Base-by-base conservation (phyloP, 2,888 invertebrate genomes). In the Bombyx huttoni region DNA sequence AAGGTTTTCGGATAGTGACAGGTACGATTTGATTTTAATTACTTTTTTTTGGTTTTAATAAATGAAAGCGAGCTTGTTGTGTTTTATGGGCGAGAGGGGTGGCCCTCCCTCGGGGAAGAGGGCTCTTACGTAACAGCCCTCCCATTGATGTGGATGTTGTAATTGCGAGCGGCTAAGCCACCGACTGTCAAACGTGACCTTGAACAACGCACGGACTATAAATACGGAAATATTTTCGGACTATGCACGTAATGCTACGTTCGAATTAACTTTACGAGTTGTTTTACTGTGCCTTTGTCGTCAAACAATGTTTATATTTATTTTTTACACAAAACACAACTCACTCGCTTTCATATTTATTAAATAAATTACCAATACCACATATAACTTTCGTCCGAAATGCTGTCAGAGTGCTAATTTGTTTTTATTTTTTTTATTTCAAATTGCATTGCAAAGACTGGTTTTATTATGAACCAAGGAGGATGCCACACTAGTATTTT, bases 181-280 rank as follows among this genome's bases (percentile, higher is more conserved):
- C 65, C 64, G 81, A 78, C 83, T 83, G 79, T 82, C 84, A 81
- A 75, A 67, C 60, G 52, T 72, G 85, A 83, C 87, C 85, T 87
- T 86, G 87, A 82, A 78, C 68, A 70, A 70, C 69, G 74, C 70
- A 73, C 75, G 69, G 69, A 79, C 81, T 84, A 81, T 78, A 79
- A 80, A 83, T 82, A 86, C 85, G 84, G 86, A 85, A 85, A 85
- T 78, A 85, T 85, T 83, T 82, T 79, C 68, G 75, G 73, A 65
- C 70, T 68, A 60, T 66, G 64, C 73, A 66, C 65, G 64, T 67
- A 72, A 66, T 64, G 70, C 60, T 71, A 67, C 68, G 74, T 69
- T 70, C 62, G 64, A 68, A 70, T 70, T 68, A 63, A 64, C 64
- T 71, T 75, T 73, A 67, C 58, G 65, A 64, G 65, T 62, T 58